Evolutionary conservation across 2,888 invertebrate species (phyloP), one percentile per base, ranked within the genome.

Genomic region (Brenthis hecate): DNA sequence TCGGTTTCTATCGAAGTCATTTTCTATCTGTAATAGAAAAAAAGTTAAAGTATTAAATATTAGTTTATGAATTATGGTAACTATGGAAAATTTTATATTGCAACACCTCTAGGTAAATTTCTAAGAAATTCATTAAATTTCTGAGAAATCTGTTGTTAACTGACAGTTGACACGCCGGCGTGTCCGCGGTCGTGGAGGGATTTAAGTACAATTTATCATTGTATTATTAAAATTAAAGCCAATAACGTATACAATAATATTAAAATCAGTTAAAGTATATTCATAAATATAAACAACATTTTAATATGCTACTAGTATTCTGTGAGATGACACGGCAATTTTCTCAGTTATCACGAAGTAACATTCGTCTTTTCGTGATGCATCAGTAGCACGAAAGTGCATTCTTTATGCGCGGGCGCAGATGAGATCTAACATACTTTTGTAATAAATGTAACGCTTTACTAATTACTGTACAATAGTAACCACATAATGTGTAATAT

Each of bases 1-100:
- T 81, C 92, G 86, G 85, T 86, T 88, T 85, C 91, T 86, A 74
- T 92, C 92, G 82, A 84, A 92, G 75, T 92, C 92, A 88, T 92
- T 91, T 80, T 92, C 92, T 82, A 89, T 81, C 92, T 92, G 91
- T 48, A 91, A 89, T 74, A 73, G 82, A 77, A 66, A 78, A 73
- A 75, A 70, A 61, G 60, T 14, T 8, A 19, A 19, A 19, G 19
- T 19, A 13, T 50, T 66, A 58, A 69, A 11, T 56, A 60, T 56
- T 16, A 28, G 14, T 3, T 32, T 5, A 32, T 47, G 16, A 47
- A 62, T 53, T 16, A 57, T 57, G 6, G 43, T 11, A 3, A 8
- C 11, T 43, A 43, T 8, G 36, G 11, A 43, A 43, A 8, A 8
- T 36, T 36, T 36, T 36, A 36, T 36, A 36, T 19, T 19, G 19